Conservation (phyloP, 2,113 vertebrate genomes). For the Acrocephalus arundinaceus region DNA sequence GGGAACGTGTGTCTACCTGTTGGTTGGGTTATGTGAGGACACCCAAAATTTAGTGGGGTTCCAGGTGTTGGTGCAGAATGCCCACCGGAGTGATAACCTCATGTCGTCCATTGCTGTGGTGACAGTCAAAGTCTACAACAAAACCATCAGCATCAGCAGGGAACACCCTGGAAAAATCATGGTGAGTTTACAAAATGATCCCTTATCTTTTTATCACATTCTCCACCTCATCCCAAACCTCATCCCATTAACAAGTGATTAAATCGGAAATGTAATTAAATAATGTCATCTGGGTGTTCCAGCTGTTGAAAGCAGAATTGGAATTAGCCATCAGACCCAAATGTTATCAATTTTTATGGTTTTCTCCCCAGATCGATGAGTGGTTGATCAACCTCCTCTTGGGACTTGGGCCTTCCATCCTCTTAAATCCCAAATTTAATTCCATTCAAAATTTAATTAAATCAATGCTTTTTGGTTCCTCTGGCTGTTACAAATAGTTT, state of each 20-base stretch:
- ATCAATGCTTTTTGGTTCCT: rapidly evolving
- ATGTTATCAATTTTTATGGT: not conserved
- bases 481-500: not conserved
- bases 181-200: not conserved
- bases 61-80: constrained; percentile 74
- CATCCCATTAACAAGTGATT: not conserved
- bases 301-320: not conserved
- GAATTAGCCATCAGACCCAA: not conserved
- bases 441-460: not conserved
- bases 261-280: not conserved
- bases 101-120: constrained; percentile 61
- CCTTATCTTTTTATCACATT: not conserved
- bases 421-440: not conserved
- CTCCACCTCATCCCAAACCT: not conserved
- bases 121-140: constrained; percentile 66
- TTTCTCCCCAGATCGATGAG: not conserved
- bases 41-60: constrained; percentile 58
- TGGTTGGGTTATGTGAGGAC: constrained; percentile 57
- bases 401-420: not conserved
- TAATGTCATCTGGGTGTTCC: not conserved
- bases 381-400: not conserved
- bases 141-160: constrained; percentile 48
- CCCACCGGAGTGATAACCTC: not conserved
- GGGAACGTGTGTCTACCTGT: constrained; percentile 75
- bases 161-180: constrained; percentile 16